Percentiles rank a stretch among this genome's conserved stretches.
Conservation (phyloP, 2,797 vertebrate species). For the Dallia pectoralis region DNA sequence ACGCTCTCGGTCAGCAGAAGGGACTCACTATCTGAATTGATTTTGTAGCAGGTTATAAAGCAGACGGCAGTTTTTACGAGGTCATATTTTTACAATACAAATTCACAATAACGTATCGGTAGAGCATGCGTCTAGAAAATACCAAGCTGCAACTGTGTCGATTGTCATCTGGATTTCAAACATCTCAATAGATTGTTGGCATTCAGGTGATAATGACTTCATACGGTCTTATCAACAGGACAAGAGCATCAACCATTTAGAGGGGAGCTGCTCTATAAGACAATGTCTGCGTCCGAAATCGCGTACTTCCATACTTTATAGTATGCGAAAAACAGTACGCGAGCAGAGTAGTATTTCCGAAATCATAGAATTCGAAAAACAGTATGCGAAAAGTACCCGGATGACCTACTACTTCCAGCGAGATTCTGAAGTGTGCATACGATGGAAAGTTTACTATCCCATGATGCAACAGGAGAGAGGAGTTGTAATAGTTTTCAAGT, state of each 20-base stretch:
- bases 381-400: too few relatives aligned
- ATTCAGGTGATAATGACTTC: neutral
- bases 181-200: neutral
- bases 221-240: neutral
- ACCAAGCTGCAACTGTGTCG: neutral
- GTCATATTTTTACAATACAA: neutral
- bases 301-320: too few relatives aligned
- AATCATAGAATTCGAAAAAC: too few relatives aligned
- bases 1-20: too few relatives aligned
- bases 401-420: too few relatives aligned
- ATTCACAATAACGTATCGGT: neutral
- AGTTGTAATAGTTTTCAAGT: too few relatives aligned
- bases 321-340: too few relatives aligned
- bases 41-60: neutral
- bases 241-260: neutral
- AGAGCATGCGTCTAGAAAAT: neutral
- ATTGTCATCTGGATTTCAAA: neutral
- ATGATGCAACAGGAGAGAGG: too few relatives aligned
- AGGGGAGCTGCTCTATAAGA: constrained; percentile 1
- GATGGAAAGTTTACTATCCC: too few relatives aligned
- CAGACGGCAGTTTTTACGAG: neutral
- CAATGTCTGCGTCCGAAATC: too few relatives aligned
- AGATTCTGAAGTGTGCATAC: too few relatives aligned
- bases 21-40: neutral
- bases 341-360: too few relatives aligned